Conservation (phyloP, 2,113 vertebrate genomes). For the Tenrec ecaudatus region DNA sequence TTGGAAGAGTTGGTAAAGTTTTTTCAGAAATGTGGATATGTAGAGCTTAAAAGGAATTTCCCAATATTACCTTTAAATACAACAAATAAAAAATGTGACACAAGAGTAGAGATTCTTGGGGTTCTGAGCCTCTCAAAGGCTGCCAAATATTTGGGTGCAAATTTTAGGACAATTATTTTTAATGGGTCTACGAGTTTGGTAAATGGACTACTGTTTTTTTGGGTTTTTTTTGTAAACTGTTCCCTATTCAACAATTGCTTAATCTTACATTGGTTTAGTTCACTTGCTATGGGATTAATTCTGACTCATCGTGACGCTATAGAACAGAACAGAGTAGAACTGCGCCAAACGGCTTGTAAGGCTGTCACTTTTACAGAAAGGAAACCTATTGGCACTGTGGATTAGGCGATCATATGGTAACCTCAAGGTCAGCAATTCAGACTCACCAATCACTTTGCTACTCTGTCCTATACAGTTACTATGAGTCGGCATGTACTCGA, state of each 20-base stretch:
- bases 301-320: neutral
- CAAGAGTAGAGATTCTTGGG: neutral
- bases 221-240: neutral
- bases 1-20: constrained; percentile 7
- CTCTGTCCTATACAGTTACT: too few relatives aligned
- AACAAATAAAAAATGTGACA: neutral
- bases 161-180: neutral
- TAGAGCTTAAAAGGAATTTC: constrained; percentile 14
- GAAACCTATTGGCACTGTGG: too few relatives aligned
- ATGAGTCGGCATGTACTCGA: too few relatives aligned
- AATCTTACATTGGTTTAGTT: neutral
- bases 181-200: neutral
- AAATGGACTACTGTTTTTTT: neutral
- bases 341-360: neutral
- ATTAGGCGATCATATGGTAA: too few relatives aligned
- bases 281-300: neutral
- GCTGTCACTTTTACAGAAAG: too few relatives aligned
- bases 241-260: neutral
- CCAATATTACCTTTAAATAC: neutral
- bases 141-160: neutral
- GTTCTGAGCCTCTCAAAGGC: neutral
- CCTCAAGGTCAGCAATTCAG: too few relatives aligned
- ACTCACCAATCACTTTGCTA: too few relatives aligned
- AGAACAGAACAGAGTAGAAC: neutral
- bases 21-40: constrained; percentile 29